These are phyloP conservation scores for Tenualosa thibaudeaui DNA, from an alignment of 2,797 vertebrate genomes.

Conservation along the genomic window DNA sequence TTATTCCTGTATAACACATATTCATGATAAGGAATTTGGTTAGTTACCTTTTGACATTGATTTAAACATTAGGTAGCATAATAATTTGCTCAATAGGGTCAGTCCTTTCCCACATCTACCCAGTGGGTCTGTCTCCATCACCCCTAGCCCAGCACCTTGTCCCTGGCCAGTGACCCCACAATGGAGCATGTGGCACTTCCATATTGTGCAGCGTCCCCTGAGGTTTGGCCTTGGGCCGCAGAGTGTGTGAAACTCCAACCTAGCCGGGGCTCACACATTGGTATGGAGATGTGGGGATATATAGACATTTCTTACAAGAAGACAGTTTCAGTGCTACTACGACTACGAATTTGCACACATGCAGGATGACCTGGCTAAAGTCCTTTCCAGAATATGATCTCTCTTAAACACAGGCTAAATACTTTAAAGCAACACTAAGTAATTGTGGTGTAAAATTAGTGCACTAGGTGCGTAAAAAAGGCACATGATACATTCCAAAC, in stretches of 20 bases:
- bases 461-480: background rate
- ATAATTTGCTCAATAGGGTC: slow-evolving; percentile 52
- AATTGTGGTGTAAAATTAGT: too few species aligned
- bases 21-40: slow-evolving; percentile 3
- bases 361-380: background rate
- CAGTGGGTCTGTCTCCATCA: slow-evolving; percentile 25
- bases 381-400: background rate
- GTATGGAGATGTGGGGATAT: slow-evolving; percentile 60
- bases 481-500: too few species aligned
- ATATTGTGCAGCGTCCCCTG: slow-evolving; percentile 24
- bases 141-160: slow-evolving; percentile 49
- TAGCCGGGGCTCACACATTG: slow-evolving; percentile 68
- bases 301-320: slow-evolving; percentile 57
- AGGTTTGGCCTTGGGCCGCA: slow-evolving; percentile 66
- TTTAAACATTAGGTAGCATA: background rate
- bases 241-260: slow-evolving; percentile 77
- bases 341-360: background rate
- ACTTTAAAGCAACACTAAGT: too few species aligned
- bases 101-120: slow-evolving; percentile 52
- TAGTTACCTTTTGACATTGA: background rate
- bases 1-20: background rate
- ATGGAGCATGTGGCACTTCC: slow-evolving; percentile 35
- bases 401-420: background rate
- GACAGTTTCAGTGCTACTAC: background rate
- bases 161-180: slow-evolving; percentile 56